Base-by-base conservation (phyloP, 2,113 vertebrate genomes). In the Alligator mississippiensis region DNA sequence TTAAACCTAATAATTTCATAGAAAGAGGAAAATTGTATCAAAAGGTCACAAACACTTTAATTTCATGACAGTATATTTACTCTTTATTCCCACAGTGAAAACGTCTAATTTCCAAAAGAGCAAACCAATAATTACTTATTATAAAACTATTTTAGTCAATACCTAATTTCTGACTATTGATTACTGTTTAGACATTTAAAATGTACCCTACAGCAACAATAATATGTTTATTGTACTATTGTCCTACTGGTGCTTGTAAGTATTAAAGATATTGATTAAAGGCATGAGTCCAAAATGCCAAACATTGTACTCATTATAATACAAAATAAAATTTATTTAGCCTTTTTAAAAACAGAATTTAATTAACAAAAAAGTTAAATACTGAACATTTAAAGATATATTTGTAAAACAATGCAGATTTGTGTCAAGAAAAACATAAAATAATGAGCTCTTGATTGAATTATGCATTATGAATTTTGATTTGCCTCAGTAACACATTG, bases 101-200 rank as follows among this genome's bases (percentile, higher is more conserved):
- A 98, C 98, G 97, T 98, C 98, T 98, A 98, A 98, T 99, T 99
- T 99, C 97, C 93, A 96, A 99, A 99, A 99, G 98, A 99, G 98
- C 98, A 99, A 99, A 98, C 98, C 98, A 98, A 99, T 99, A 99
- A 98, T 98, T 99, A 98, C 97, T 98, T 98, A 98, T 99, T 99
- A 99, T 97, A 98, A 99, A 99, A 98, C 97, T 98, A 98, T 99
- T 98, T 98, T 98, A 98, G 98, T 99, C 99, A 98, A 99, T 99
- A 99, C 98, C 98, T 99, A 99, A 99, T 99, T 99, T 99, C 97
- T 98, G 97, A 97, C 96, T 98, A 99, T 99, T 98, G 98, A 99
- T 99, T 99, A 98, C 97, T 98, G 97, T 98, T 99, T 98, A 98
- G 98, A 98, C 98, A 98, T 99, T 99, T 99, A 98, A 98, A 98